phyloP scores from a whole-genome alignment of 2,797 vertebrate genomes.

The Neosilurus hyrtlii region DNA sequence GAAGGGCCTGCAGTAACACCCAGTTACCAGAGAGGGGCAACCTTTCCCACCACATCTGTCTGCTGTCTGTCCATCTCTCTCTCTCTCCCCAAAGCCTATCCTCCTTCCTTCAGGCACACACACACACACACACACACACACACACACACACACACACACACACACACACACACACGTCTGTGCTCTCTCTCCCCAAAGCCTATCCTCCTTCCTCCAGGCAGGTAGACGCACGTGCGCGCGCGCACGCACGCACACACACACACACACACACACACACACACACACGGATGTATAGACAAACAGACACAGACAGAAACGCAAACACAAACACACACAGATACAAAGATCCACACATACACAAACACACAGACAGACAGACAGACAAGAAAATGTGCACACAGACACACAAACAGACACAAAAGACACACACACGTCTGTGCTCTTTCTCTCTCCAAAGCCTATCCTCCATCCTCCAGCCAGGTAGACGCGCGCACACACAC shows the following conservation, averaged over 20 bases:
- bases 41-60: conserved; percentile 58
- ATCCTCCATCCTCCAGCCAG: too few relatives aligned
- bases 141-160: too few relatives aligned
- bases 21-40: conserved; percentile 57
- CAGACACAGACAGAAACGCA: too few relatives aligned
- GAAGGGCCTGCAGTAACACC: conserved; percentile 46
- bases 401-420: too few relatives aligned
- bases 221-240: too few relatives aligned
- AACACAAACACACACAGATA: too few relatives aligned
- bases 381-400: background rate
- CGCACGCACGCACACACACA: too few relatives aligned
- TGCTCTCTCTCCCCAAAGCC: too few relatives aligned
- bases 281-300: too few relatives aligned
- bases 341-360: background rate
- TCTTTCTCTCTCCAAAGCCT: too few relatives aligned
- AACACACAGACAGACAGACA: conserved; percentile 13
- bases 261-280: too few relatives aligned
- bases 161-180: background rate
- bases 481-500: conserved; percentile 13
- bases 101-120: background rate
- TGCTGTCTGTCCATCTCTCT: conserved; percentile 44
- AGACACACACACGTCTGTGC: background rate
- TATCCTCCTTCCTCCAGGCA: too few relatives aligned
- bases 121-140: background rate
- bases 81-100: conserved; percentile 4